Conservation (phyloP, 2,113 vertebrate genomes). For the Piprites chloris region DNA sequence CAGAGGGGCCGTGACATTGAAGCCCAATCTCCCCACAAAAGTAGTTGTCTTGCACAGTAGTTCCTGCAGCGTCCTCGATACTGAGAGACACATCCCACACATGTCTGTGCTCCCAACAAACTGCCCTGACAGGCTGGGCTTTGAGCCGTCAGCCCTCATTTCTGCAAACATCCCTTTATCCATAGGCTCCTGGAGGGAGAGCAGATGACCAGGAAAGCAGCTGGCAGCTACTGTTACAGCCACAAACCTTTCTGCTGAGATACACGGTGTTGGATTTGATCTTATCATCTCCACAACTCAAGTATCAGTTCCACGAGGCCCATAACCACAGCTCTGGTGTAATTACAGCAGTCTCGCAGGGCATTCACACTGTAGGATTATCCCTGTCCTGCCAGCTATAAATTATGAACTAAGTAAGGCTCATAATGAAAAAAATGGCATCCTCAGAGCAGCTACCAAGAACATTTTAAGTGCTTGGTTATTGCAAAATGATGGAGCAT, state of each 20-base stretch:
- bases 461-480: conserved; percentile 50
- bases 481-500: conserved; percentile 70
- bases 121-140: not conserved
- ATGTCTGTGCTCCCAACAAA: not conserved
- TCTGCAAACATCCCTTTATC: not conserved
- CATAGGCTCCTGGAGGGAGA: not conserved
- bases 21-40: not conserved
- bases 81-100: not conserved
- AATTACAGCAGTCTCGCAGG: conserved; percentile 54
- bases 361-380: conserved; percentile 49
- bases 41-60: not conserved
- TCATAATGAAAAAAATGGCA: conserved; percentile 71
- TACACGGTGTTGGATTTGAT: conserved; percentile 37
- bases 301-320: conserved; percentile 47
- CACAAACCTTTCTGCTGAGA: conserved; percentile 25
- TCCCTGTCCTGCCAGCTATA: conserved; percentile 69
- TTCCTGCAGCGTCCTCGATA: conserved; percentile 15
- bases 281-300: conserved; percentile 55
- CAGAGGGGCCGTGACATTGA: rapidly evolving
- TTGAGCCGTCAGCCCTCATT: not conserved
- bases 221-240: conserved; percentile 6
- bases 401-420: conserved; percentile 69
- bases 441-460: conserved; percentile 61
- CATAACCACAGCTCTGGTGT: conserved; percentile 53
- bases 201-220: not conserved